Base-by-base conservation (phyloP, 2,113 vertebrate species). In the Neotoma lepida region DNA sequence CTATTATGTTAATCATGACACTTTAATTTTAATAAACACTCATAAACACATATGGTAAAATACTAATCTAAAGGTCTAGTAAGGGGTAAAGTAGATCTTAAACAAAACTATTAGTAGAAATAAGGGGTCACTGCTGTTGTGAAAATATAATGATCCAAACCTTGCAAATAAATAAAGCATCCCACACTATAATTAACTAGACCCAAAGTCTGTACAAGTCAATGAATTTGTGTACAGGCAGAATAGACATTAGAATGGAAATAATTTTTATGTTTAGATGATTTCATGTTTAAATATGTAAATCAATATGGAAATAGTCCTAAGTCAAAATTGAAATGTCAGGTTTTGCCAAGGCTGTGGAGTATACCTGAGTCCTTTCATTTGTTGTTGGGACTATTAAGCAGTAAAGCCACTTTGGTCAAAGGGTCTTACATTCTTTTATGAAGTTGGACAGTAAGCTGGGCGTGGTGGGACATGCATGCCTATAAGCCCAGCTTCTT, bases 101-200 rank as follows among this genome's bases (percentile, higher is more conserved):
- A 77, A 91, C 28, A 78, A 61, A 85, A 82, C n/a, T 76, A 30
- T 49, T 61, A 64, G 56, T 89, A 84, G 86, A 90, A 86, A 30
- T 88, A 28, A 82, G 93, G 28, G 33, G 8, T 51, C 10, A 28
- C 39, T 71, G 2, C 22, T 71, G 7, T 89, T 41, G 4, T 64
- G 58, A 71, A 56, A 17, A 44, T 64, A 17, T 6, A 61, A 85
- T 66, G 28, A n/a, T 70, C 81, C 35, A 81, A 81, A 58, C 54
- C 54, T 81, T 58, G 35, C 20, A 81, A 81, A 58, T 76, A 76
- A 76, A 49, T 81, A 39, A 81, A 26, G 15, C 33, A 81, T 39
- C 22, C 35, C 35, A 81, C 35, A 56, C 51, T 39, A 58, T 39
- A 58, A 58, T 58, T 81, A 58, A 15, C 35, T 81, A 26, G 6